Evolutionary conservation across 1,140 invertebrate species (phyloP), one percentile per base, ranked within the genome.

Genomic region (Yoshiicerus persimilis): DNA sequence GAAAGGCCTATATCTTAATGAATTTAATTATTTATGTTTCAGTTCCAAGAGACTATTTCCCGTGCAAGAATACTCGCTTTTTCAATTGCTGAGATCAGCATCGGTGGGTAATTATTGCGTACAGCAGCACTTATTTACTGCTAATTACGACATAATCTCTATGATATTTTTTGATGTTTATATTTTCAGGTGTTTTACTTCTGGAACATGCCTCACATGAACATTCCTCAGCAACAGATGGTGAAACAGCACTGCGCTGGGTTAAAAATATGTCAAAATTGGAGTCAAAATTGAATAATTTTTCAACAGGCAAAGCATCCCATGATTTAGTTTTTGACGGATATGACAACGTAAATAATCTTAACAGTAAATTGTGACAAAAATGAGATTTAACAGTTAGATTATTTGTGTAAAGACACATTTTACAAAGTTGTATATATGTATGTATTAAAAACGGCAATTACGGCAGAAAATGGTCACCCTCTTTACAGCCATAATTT

Each of bases 51-150:
- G 36, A 91, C 92, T 70, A 86, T 92, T 23, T 92, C 92, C 4
- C 88, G 85, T 39, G 93, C 93, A 4, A 91, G 93, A 87, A 93
- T 94, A 85, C 91, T 94, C 75, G 91, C 93, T 10, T 94, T 92
- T 88, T 92, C 92, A 87, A 86, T 94, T 38, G 92, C 92, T 25
- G 91, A 92, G 87, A 92, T 92, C 70, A 93, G 93, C 84, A 93
- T 93, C 32, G 93, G 93, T 47, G 13, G 4, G 41, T 56, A 56
- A 16, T 20, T 11, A 4, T n/a, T n/a, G n/a, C n/a, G n/a, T n/a
- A n/a, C n/a, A n/a, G n/a, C n/a, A n/a, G n/a, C n/a, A n/a, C n/a
- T n/a, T n/a, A n/a, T n/a, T n/a, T n/a, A n/a, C n/a, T n/a, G n/a
- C n/a, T n/a, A n/a, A n/a, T n/a, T n/a, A n/a, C n/a, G n/a, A n/a